These are phyloP conservation scores for Ceratitis capitata DNA, from an alignment of 1,140 invertebrate species.

Conservation along the genomic window DNA sequence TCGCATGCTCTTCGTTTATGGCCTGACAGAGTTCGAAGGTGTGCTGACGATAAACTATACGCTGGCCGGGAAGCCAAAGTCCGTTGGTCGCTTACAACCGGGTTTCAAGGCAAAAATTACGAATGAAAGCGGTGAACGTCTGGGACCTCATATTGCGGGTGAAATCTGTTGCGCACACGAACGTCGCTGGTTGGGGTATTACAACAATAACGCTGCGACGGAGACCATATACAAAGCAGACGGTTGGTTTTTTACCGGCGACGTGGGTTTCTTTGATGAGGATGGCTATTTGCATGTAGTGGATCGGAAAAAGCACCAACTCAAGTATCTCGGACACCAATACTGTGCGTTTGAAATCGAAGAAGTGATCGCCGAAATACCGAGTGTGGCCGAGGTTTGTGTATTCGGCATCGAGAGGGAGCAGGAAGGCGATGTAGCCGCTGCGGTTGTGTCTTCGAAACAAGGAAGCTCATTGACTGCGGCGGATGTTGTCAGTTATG, in stretches of 20 bases:
- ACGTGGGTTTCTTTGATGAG: slow-evolving; percentile 74
- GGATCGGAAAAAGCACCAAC: slow-evolving; percentile 78
- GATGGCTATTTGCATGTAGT: slow-evolving; percentile 73
- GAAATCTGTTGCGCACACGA: slow-evolving; percentile 59
- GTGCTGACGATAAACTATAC: slow-evolving; percentile 35
- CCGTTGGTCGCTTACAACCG: neutral
- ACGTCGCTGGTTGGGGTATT: slow-evolving; percentile 60
- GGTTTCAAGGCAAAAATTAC: slow-evolving; percentile 43
- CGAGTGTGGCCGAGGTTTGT: slow-evolving; percentile 47
- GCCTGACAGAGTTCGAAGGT: slow-evolving; percentile 45
- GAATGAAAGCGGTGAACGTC: slow-evolving; percentile 33
- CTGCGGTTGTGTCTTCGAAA: slow-evolving; percentile 44
- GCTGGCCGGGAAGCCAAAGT: slow-evolving; percentile 41
- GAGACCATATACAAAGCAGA: slow-evolving; percentile 67
- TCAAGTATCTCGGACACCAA: slow-evolving; percentile 70
- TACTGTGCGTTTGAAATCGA: slow-evolving; percentile 52
- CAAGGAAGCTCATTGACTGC: slow-evolving; percentile 34
- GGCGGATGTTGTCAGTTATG: slow-evolving; percentile 46
- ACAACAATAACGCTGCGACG: slow-evolving; percentile 68
- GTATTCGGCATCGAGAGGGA: slow-evolving; percentile 49
- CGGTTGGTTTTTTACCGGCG: slow-evolving; percentile 77
- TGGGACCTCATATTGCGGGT: slow-evolving; percentile 53
- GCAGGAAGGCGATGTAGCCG: slow-evolving; percentile 44
- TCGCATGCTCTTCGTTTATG: neutral
- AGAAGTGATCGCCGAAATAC: slow-evolving; percentile 42